Percentiles rank a stretch among this genome's conserved stretches.
Conservation (phyloP, 2,797 vertebrate species). For the Halcyon smyrnensis region DNA sequence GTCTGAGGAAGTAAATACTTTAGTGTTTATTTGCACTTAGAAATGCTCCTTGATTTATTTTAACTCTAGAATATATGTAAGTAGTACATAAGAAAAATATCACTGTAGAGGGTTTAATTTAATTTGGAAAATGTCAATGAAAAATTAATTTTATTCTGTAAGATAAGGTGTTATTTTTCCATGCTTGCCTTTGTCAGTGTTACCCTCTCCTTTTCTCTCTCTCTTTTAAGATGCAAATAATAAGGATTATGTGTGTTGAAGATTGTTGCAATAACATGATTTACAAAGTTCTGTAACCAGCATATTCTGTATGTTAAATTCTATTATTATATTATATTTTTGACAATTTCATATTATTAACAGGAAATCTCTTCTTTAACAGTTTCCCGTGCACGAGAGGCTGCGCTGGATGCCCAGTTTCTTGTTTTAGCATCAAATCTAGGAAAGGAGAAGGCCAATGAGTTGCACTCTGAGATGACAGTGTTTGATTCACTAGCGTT, state of each 20-base stretch:
- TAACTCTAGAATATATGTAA: not conserved
- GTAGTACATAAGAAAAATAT: not conserved
- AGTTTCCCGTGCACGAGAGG: slow-evolving; percentile 91
- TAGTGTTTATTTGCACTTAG: not conserved
- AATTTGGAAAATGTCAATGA: not conserved
- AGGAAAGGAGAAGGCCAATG: slow-evolving; percentile 95
- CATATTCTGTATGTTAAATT: not conserved
- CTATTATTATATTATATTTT: not conserved
- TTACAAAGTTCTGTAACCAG: not conserved
- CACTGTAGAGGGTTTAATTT: not conserved
- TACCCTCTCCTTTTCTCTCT: not conserved
- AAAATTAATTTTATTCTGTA: not conserved
- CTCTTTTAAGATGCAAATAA: not conserved
- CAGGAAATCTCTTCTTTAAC: not conserved
- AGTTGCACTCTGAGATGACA: slow-evolving; percentile 87
- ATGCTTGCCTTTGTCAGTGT: not conserved
- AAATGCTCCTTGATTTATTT: not conserved
- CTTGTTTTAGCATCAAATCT: slow-evolving; percentile 93
- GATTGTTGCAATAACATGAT: not conserved
- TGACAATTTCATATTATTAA: not conserved
- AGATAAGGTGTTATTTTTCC: not conserved
- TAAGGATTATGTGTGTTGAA: not conserved
- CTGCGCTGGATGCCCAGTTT: slow-evolving; percentile 92
- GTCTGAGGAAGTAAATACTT: not conserved
- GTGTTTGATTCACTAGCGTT: slow-evolving; percentile 87